These are phyloP conservation scores for Drosophila yakuba DNA, from an alignment of 1,140 invertebrate genomes.

Conservation along the genomic window DNA sequence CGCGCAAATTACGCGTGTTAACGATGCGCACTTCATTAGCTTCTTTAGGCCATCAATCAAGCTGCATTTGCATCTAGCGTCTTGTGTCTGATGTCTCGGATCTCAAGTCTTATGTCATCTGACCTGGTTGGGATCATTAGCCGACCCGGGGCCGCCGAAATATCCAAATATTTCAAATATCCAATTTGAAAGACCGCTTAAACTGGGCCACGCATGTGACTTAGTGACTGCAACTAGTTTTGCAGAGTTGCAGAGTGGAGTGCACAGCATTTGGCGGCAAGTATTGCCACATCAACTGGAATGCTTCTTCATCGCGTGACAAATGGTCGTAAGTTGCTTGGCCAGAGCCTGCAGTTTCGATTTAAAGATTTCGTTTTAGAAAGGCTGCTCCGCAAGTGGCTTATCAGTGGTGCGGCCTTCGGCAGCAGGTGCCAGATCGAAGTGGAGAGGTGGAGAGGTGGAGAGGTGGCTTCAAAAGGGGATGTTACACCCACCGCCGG, in stretches of 20 bases:
- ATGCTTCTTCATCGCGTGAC: constrained; percentile 62
- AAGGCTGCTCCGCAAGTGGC: constrained; percentile 45
- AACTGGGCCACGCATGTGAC: constrained; percentile 65
- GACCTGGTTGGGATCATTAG: constrained; percentile 65
- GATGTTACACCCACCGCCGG: constrained; percentile 10
- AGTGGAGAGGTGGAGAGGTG: no score
- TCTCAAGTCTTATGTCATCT: constrained; percentile 42
- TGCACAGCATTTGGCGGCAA: constrained; percentile 46
- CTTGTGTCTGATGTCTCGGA: constrained; percentile 24
- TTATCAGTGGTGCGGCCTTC: constrained; percentile 51
- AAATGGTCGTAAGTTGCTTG: constrained; percentile 65
- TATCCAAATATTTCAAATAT: constrained; percentile 5
- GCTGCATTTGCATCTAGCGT: constrained; percentile 63
- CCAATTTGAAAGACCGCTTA: constrained; percentile 36
- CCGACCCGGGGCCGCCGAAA: constrained; percentile 16
- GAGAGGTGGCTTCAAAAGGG: background rate
- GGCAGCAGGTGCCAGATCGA: constrained; percentile 16
- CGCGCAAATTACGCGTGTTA: constrained; percentile 61
- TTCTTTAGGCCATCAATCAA: constrained; percentile 58
- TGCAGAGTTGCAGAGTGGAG: constrained; percentile 37
- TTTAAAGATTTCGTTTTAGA: constrained; percentile 51
- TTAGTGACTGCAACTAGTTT: constrained; percentile 42
- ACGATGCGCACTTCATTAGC: constrained; percentile 61
- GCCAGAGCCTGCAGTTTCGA: constrained; percentile 13
- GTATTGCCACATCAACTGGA: constrained; percentile 14